Percentiles rank a stretch among this genome's conserved stretches.
Conservation (phyloP, 2,113 vertebrate genomes). For the Tenrec ecaudatus region DNA sequence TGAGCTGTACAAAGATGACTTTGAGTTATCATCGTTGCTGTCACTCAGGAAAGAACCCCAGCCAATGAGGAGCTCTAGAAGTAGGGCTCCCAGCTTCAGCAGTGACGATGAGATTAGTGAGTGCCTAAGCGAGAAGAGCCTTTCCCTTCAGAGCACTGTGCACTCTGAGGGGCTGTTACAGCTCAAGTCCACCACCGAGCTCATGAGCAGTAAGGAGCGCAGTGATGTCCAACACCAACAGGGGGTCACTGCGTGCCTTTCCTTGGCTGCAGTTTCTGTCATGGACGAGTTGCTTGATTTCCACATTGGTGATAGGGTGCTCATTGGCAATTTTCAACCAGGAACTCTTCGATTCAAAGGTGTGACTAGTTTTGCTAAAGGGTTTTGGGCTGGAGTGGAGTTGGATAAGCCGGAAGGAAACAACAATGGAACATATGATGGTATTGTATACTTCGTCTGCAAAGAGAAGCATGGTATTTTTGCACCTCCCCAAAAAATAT, state of each 20-base stretch:
- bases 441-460: conserved; percentile 93
- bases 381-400: conserved; percentile 97
- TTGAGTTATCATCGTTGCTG: conserved; percentile 85
- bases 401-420: conserved; percentile 96
- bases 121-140: conserved; percentile 87
- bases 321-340: conserved; percentile 94
- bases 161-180: conserved; percentile 88
- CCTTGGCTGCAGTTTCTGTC: conserved; percentile 72
- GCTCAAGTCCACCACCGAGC: conserved; percentile 85
- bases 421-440: conserved; percentile 94
- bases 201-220: conserved; percentile 82
- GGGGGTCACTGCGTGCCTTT: conserved; percentile 45
- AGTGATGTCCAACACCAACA: conserved; percentile 82
- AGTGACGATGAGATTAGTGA: conserved; percentile 92
- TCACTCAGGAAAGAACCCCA: conserved; percentile 78
- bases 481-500: conserved; percentile 95
- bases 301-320: conserved; percentile 92
- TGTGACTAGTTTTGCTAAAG: conserved; percentile 93
- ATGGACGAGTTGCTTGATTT: conserved; percentile 88
- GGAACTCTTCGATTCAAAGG: conserved; percentile 96
- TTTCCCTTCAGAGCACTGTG: conserved; percentile 79
- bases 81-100: conserved; percentile 81
- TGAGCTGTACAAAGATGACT: conserved; percentile 87
- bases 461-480: conserved; percentile 94
- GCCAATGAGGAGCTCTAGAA: conserved; percentile 74